Evolutionary conservation across 2,113 vertebrate species (phyloP).

Genomic region (Clupea harengus): DNA sequence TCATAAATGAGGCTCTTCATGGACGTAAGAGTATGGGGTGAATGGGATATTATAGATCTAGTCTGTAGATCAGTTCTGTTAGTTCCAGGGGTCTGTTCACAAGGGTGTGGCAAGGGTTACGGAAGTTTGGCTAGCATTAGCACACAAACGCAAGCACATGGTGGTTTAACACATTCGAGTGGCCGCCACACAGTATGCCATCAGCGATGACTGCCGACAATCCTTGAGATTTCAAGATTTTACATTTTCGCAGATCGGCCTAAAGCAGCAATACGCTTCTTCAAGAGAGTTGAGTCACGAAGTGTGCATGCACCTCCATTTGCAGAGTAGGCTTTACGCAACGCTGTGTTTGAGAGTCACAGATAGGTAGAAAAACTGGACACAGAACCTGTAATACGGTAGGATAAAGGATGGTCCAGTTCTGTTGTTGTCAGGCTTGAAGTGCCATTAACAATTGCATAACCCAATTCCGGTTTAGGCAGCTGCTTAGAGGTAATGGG

Average conservation of each 20-base stretch:
- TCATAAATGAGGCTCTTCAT: not conserved
- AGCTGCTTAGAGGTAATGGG: not conserved
- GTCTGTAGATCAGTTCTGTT: too few species aligned
- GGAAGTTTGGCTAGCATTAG: not conserved
- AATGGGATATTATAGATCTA: not conserved
- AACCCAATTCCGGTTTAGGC: not conserved
- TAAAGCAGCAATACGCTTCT: too few species aligned
- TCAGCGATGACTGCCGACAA: not conserved
- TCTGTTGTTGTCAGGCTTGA: not conserved
- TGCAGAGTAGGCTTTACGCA: not conserved
- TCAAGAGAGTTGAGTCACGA: too few species aligned
- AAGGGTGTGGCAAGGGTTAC: not conserved
- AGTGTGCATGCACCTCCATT: not conserved
- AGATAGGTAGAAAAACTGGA: not conserved
- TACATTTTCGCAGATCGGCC: too few species aligned
- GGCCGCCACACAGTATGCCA: not conserved
- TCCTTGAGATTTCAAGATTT: too few species aligned
- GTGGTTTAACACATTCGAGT: not conserved
- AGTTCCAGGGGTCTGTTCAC: too few species aligned
- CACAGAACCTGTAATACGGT: not conserved
- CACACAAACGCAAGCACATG: not conserved
- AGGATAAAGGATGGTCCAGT: not conserved
- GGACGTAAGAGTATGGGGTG: not conserved
- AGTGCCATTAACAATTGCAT: not conserved
- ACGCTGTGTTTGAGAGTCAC: not conserved